A percentile compares a stretch with the other conserved stretches of the same genome.
phyloP scores from a whole-genome alignment of 2,113 vertebrate genomes.

The Gymnogyps californianus region DNA sequence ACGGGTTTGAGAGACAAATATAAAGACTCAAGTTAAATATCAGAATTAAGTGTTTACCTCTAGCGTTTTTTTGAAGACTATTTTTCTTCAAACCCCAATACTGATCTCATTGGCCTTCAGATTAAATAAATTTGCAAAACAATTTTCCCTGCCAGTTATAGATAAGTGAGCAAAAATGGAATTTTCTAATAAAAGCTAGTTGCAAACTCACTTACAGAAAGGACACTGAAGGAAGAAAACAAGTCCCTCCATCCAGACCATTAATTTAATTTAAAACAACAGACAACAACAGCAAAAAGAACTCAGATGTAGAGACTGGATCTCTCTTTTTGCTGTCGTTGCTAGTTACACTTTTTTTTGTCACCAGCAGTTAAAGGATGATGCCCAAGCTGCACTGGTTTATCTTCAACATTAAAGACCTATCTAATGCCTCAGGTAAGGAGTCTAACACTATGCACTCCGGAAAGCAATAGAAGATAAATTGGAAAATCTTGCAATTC shows the following conservation, averaged over 20 bases:
- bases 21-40: neutral
- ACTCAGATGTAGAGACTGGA: neutral
- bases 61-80: neutral
- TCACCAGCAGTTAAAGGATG: neutral
- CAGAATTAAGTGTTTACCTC: neutral
- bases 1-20: neutral
- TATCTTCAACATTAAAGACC: neutral
- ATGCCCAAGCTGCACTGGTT: neutral
- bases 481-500: neutral
- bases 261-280: neutral
- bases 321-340: neutral
- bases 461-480: neutral
- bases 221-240: neutral
- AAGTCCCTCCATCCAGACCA: neutral
- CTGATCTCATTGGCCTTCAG: neutral
- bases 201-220: neutral
- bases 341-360: neutral
- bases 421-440: neutral
- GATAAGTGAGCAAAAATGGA: neutral
- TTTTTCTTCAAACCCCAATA: neutral
- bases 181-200: neutral
- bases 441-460: neutral
- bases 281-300: neutral
- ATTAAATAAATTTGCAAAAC: conserved; percentile 14
- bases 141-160: neutral